These are phyloP conservation scores for Brienomyrus longianalis DNA, from an alignment of 2,113 vertebrate species.

Conservation along the genomic window DNA sequence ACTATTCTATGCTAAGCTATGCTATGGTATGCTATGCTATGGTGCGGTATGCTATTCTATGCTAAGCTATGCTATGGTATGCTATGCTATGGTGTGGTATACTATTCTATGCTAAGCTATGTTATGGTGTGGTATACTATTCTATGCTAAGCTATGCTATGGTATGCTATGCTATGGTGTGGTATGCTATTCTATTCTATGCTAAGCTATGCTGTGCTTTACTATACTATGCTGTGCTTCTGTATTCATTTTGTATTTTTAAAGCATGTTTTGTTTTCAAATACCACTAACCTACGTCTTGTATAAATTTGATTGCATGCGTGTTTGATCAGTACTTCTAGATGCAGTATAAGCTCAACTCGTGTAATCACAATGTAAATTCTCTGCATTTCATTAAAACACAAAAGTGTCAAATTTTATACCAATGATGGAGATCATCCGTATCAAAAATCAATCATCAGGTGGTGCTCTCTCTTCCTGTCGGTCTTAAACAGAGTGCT, in stretches of 20 bases:
- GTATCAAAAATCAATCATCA: background rate
- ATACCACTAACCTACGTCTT: background rate
- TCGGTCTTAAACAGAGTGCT: background rate
- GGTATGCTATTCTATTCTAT: too few relatives aligned
- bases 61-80: too few relatives aligned
- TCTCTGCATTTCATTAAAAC: background rate
- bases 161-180: too few relatives aligned
- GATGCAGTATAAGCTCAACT: background rate
- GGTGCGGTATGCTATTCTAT: too few relatives aligned
- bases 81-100: too few relatives aligned
- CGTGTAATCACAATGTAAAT: background rate
- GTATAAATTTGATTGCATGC: background rate
- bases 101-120: too few relatives aligned
- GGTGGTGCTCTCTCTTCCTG: background rate
- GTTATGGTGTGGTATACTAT: background rate
- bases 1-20: background rate
- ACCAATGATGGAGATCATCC: background rate
- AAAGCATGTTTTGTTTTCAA: background rate
- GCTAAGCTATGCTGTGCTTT: too few relatives aligned
- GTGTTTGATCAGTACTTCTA: background rate
- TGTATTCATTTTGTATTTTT: background rate
- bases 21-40: too few relatives aligned
- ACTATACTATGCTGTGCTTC: background rate
- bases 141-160: too few relatives aligned
- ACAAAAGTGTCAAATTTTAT: background rate